These are phyloP conservation scores for Dreissena polymorpha DNA, from an alignment of 1,140 invertebrate species.

Conservation along the genomic window DNA sequence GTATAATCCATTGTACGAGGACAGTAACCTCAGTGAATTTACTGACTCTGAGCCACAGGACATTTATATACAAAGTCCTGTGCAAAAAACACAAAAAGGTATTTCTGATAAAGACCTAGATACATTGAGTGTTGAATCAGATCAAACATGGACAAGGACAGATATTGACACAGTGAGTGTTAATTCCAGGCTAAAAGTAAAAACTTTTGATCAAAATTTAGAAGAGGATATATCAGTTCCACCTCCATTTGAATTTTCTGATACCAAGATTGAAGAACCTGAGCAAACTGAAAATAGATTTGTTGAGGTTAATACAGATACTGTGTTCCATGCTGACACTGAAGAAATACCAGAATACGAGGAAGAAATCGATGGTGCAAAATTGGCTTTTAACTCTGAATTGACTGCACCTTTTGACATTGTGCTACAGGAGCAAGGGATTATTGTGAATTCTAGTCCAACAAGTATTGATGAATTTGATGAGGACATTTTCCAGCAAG, in stretches of 20 bases:
- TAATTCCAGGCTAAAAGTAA: not conserved
- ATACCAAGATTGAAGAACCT: not conserved
- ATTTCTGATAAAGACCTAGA: conserved; percentile 13
- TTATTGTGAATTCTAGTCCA: conserved; percentile 14
- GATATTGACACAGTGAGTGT: conserved; percentile 21
- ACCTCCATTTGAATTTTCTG: conserved; percentile 47
- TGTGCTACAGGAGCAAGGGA: conserved; percentile 47
- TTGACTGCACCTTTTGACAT: conserved; percentile 51
- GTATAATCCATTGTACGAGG: conserved; percentile 46
- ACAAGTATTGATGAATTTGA: not conserved
- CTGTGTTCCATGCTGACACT: not conserved
- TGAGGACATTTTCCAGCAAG: conserved; percentile 13
- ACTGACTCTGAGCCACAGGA: conserved; percentile 43
- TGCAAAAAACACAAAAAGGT: not conserved
- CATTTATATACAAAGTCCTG: conserved; percentile 22
- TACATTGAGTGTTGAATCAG: conserved; percentile 14
- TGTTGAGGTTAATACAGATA: not conserved
- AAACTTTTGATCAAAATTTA: conserved; percentile 6
- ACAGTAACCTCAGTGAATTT: conserved; percentile 45
- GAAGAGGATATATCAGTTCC: conserved; percentile 38
- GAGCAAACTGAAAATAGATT: not conserved
- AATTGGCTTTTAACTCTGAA: conserved; percentile 53
- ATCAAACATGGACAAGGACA: not conserved
- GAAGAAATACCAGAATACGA: conserved; percentile 1
- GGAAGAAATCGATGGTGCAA: conserved; percentile 12